Percentiles rank a stretch among this genome's conserved stretches.
phyloP scores from a whole-genome alignment of 2,113 vertebrate genomes.

The Callorhinus ursinus region DNA sequence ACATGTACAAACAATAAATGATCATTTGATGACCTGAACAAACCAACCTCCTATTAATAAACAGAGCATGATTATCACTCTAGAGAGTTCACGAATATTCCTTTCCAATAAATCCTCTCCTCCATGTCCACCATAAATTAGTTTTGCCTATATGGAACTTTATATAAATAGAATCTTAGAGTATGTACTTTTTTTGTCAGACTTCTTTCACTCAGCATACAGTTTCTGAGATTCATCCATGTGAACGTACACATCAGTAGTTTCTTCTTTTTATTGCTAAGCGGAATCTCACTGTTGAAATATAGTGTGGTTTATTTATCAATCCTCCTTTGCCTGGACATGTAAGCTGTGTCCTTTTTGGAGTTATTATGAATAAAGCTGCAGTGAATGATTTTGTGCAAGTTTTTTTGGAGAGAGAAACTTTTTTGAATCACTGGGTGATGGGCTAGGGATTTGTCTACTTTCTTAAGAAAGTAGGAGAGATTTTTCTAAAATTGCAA shows the following conservation, averaged over 20 bases:
- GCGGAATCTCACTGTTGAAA: neutral
- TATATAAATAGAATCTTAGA: neutral
- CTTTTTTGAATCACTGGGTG: neutral
- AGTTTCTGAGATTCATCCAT: neutral
- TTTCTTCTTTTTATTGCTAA: neutral
- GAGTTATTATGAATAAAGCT: neutral
- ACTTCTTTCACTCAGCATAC: neutral
- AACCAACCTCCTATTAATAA: neutral
- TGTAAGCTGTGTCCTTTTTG: neutral
- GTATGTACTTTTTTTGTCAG: neutral
- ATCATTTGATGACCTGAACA: neutral
- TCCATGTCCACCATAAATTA: neutral
- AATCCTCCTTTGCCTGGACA: neutral
- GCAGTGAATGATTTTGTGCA: neutral
- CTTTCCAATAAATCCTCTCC: neutral
- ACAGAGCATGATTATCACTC: neutral
- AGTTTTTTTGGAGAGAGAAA: neutral
- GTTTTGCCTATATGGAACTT: neutral
- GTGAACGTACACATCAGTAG: neutral
- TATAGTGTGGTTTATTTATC: neutral
- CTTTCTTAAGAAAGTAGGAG: neutral
- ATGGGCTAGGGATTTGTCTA: neutral
- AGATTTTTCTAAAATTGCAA: neutral
- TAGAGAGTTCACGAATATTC: neutral
- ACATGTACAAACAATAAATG: neutral